These are phyloP conservation scores for Andricus quercusramuli DNA, from an alignment of 2,888 invertebrate species.

Conservation along the genomic window DNA sequence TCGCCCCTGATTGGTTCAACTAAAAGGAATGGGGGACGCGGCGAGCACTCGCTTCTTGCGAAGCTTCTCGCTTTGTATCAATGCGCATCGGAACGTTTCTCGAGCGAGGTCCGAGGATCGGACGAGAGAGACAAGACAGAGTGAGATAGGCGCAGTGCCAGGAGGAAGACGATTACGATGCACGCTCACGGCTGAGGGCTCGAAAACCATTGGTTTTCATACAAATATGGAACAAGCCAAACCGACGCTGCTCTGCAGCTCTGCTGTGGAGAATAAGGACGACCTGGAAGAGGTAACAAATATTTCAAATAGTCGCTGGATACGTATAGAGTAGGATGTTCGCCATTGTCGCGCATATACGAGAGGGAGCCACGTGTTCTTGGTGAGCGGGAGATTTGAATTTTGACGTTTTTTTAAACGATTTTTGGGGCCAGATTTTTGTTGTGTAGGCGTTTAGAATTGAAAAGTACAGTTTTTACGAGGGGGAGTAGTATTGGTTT, in stretches of 20 bases:
- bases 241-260: conserved; percentile 82
- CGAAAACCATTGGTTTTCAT: conserved; percentile 49
- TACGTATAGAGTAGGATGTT: conserved; percentile 74
- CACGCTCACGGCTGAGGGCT: conserved; percentile 75
- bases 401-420: conserved; percentile 20
- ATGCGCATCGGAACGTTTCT: conserved; percentile 74
- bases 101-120: conserved; percentile 70
- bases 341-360: conserved; percentile 80
- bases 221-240: conserved; percentile 76
- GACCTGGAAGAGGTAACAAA: conserved; percentile 92
- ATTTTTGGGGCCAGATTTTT: background rate
- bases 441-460: background rate
- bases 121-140: conserved; percentile 66
- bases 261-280: conserved; percentile 92
- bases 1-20: conserved; percentile 58
- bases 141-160: conserved; percentile 58
- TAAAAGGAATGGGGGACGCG: conserved; percentile 49
- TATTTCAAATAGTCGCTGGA: conserved; percentile 73
- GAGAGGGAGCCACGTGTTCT: conserved; percentile 75
- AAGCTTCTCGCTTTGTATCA: conserved; percentile 50
- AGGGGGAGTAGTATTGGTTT: background rate
- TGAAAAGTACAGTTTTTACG: background rate
- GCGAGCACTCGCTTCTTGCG: conserved; percentile 57
- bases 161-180: conserved; percentile 72
- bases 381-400: conserved; percentile 66